Conservation (phyloP, 1,140 invertebrate species). For the Calosoma granatense region DNA sequence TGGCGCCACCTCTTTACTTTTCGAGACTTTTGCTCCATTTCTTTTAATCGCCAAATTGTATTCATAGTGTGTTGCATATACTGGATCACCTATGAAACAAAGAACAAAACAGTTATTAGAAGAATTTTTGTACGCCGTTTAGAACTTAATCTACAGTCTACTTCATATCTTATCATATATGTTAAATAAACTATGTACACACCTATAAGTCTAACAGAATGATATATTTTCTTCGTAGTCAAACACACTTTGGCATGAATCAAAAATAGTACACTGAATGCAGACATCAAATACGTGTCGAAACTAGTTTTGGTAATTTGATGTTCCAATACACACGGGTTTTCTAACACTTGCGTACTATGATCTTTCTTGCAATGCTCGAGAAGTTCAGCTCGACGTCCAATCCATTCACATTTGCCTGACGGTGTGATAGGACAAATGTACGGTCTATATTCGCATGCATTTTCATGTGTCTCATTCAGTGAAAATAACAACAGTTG, state of each 20-base stretch:
- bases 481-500: conserved; percentile 82
- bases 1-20: not conserved
- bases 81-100: not conserved
- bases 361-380: not conserved
- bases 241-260: not conserved
- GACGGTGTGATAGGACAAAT: conserved; percentile 56
- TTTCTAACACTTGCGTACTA: not conserved
- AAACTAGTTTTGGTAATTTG: not conserved
- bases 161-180: too few species aligned
- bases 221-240: not conserved
- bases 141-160: too few species aligned
- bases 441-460: conserved; percentile 90
- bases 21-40: not conserved
- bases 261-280: not conserved
- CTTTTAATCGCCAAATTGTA: not conserved
- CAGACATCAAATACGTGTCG: not conserved
- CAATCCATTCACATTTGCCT: not conserved
- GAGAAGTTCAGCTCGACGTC: not conserved
- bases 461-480: conserved; percentile 93
- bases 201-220: conserved; percentile 1
- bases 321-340: not conserved
- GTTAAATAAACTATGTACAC: too few species aligned
- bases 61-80: not conserved
- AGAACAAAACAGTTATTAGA: too few species aligned
- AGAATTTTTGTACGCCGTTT: too few species aligned